phyloP scores from a whole-genome alignment of 2,113 vertebrate genomes.

The Lontra canadensis region DNA sequence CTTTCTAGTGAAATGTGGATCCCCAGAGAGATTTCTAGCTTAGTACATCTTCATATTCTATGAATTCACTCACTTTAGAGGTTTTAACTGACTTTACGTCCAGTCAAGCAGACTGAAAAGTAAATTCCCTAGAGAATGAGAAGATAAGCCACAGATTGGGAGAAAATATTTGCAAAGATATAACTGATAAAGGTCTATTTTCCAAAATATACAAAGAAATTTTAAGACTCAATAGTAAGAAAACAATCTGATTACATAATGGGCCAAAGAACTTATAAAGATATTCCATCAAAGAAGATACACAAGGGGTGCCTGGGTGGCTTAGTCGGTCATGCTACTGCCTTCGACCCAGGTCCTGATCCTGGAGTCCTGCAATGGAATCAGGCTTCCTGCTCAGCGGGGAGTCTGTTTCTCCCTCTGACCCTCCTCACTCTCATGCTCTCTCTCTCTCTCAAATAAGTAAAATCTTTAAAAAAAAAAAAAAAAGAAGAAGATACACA shows the following conservation, averaged over 20 bases:
- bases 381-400: no score
- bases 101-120: neutral
- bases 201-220: neutral
- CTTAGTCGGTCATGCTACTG: no score
- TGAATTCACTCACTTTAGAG: neutral
- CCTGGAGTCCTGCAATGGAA: no score
- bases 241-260: neutral
- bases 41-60: neutral
- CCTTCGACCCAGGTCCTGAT: no score
- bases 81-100: neutral
- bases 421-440: no score
- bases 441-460: no score
- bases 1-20: neutral
- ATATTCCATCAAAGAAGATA: neutral
- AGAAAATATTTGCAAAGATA: neutral
- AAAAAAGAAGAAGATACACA: neutral
- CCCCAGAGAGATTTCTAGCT: neutral
- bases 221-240: neutral
- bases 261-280: neutral
- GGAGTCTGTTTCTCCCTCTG: no score
- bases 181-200: neutral
- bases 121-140: neutral
- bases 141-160: neutral
- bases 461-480: neutral
- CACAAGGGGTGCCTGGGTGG: no score